These are phyloP conservation scores for Astropecten irregularis DNA, from an alignment of 53 echinoderm and acorn worm genomes.

Conservation along the genomic window DNA sequence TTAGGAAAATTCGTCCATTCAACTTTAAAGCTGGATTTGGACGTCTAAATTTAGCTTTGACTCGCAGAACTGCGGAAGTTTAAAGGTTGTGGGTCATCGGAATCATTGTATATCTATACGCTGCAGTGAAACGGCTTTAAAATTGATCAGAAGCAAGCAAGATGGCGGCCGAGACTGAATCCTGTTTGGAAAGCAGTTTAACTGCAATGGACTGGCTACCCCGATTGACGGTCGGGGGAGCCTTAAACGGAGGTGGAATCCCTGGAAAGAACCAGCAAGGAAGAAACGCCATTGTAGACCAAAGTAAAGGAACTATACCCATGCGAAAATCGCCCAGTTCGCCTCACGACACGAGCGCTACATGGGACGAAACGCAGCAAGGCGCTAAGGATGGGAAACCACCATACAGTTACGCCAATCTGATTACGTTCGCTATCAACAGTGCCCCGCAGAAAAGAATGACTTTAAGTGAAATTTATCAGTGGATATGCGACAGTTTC, in stretches of 20 bases:
- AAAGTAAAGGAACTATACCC: conserved; percentile 93
- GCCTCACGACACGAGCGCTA: conserved; percentile 83
- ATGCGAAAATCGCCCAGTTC: conserved; percentile 96
- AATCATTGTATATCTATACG: conserved; percentile 61
- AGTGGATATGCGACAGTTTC: conserved; percentile 99
- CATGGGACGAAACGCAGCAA: conserved; percentile 82
- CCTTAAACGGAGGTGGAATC: conserved; percentile 71
- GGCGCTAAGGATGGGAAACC: conserved; percentile 91
- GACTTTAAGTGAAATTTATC: conserved; percentile 98
- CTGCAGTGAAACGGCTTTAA: conserved; percentile 51
- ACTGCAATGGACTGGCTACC: conserved; percentile 99
- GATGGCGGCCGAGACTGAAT: conserved; percentile 83
- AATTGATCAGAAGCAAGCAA: conserved; percentile 78
- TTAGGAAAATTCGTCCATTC: not conserved
- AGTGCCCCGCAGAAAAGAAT: conserved; percentile 95
- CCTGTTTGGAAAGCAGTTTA: conserved; percentile 86
- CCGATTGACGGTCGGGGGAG: conserved; percentile 80
- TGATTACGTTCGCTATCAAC: conserved; percentile 99
- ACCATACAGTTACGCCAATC: conserved; percentile 97
- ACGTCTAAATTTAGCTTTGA: conserved; percentile 12
- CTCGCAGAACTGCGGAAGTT: conserved; percentile 28
- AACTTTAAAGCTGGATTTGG: not conserved
- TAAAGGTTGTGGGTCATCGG: conserved; percentile 30
- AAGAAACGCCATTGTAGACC: conserved; percentile 62
- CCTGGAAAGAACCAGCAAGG: conserved; percentile 74